These are phyloP conservation scores for Drosophila oshimai DNA, from an alignment of 1,140 invertebrate species.

Conservation along the genomic window DNA sequence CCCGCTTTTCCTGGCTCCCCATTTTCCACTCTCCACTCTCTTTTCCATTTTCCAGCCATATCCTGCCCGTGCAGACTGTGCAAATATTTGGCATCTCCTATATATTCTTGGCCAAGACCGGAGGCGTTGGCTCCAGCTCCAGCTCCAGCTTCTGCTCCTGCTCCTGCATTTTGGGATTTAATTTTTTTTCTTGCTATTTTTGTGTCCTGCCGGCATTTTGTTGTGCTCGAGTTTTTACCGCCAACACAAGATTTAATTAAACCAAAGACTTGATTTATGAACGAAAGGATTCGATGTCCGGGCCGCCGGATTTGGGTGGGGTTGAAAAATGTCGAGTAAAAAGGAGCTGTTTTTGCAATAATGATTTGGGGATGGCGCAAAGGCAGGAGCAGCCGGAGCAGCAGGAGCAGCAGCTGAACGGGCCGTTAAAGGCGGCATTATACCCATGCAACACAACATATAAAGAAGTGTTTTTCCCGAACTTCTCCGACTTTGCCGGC, in stretches of 20 bases:
- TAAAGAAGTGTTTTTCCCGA: conserved; percentile 64
- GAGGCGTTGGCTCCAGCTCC: conserved; percentile 24
- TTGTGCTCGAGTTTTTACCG: conserved; percentile 78
- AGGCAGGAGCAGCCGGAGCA: neutral
- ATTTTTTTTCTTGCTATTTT: neutral
- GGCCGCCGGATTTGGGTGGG: conserved; percentile 15
- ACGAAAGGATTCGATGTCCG: conserved; percentile 81
- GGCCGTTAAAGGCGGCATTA: conserved; percentile 75
- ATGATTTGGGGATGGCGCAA: conserved; percentile 63
- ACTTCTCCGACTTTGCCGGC: conserved; percentile 28
- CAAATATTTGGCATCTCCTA: conserved; percentile 48
- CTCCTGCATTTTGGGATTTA: conserved; percentile 9
- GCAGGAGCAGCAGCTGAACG: conserved; percentile 62
- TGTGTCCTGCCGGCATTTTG: conserved; percentile 37
- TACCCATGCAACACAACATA: conserved; percentile 45
- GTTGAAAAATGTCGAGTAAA: conserved; percentile 70
- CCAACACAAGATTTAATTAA: conserved; percentile 83
- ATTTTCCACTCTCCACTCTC: too few species aligned
- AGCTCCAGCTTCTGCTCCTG: conserved; percentile 8
- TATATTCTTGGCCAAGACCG: conserved; percentile 12
- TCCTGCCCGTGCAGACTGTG: conserved; percentile 19
- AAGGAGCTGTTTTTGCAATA: conserved; percentile 77
- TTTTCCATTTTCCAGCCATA: neutral
- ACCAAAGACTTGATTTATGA: conserved; percentile 83
- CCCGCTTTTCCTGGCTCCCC: neutral